These are phyloP conservation scores for Cygnus buccinator DNA, from an alignment of 2,113 vertebrate species.

Conservation along the genomic window DNA sequence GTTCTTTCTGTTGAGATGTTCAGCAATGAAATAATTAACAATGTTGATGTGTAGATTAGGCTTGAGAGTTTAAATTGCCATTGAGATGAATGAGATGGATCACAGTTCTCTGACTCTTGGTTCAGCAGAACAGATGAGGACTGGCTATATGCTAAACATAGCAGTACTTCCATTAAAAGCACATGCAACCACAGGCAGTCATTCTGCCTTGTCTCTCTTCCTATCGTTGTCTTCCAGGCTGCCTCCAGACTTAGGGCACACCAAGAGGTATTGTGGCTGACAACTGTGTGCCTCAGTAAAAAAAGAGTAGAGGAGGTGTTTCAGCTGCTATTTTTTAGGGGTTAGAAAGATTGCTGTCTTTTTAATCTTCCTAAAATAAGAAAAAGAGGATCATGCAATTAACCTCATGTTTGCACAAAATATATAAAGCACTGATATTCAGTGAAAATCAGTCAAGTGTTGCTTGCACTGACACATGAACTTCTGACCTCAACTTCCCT, in stretches of 20 bases:
- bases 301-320: not conserved
- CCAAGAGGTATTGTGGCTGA: not conserved
- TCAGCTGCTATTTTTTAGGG: not conserved
- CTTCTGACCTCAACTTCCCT: not conserved
- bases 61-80: conserved; percentile 9
- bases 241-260: not conserved
- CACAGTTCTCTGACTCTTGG: not conserved
- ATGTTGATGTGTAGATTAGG: conserved; percentile 29
- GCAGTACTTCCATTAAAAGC: not conserved
- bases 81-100: not conserved
- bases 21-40: conserved; percentile 40
- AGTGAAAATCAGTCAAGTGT: not conserved
- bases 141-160: not conserved
- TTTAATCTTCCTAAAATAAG: not conserved
- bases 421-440: not conserved
- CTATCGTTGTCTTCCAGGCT: not conserved
- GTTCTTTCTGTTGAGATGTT: conserved; percentile 18
- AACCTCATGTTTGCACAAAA: not conserved
- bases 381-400: not conserved
- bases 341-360: not conserved
- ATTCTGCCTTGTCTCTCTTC: not conserved
- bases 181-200: not conserved
- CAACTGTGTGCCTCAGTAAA: not conserved
- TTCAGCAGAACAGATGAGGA: not conserved
- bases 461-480: not conserved